These are phyloP conservation scores for Drosophila acutilabella DNA, from an alignment of 2,888 invertebrate species.

Conservation along the genomic window DNA sequence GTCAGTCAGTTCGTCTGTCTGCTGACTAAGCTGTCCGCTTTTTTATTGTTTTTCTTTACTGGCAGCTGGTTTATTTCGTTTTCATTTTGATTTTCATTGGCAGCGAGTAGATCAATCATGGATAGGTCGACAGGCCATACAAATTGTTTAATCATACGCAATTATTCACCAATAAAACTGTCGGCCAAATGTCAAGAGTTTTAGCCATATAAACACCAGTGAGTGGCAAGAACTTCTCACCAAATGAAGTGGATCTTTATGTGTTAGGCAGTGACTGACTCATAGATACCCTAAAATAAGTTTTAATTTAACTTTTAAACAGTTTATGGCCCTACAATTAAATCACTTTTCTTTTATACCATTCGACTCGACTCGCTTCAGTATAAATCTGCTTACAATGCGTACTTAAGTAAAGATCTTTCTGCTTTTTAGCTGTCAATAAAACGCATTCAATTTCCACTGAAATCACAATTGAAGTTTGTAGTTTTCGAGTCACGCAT, in stretches of 20 bases:
- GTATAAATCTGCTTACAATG: neutral
- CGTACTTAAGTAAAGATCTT: neutral
- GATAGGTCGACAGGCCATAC: slow-evolving; percentile 61
- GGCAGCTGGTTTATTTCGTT: slow-evolving; percentile 73
- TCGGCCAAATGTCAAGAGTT: slow-evolving; percentile 68
- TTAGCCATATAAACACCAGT: slow-evolving; percentile 15
- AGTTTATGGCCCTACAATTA: no score
- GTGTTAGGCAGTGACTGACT: neutral
- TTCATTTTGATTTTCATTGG: slow-evolving; percentile 68
- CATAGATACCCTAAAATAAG: neutral
- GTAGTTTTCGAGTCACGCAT: slow-evolving; percentile 10
- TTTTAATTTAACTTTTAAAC: no score
- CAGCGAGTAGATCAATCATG: slow-evolving; percentile 74
- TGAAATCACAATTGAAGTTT: slow-evolving; percentile 7
- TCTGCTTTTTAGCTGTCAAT: slow-evolving; percentile 1
- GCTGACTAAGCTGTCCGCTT: slow-evolving; percentile 54
- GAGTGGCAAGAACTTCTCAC: neutral
- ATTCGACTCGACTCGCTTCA: neutral
- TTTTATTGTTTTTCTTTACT: slow-evolving; percentile 8
- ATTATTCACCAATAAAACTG: slow-evolving; percentile 80
- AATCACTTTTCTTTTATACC: neutral
- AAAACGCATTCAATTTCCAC: slow-evolving; percentile 6
- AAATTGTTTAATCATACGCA: slow-evolving; percentile 75
- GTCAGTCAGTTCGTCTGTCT: slow-evolving; percentile 19
- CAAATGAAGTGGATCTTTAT: neutral